Percentiles rank a stretch among this genome's conserved stretches.
phyloP scores from a whole-genome alignment of 2,888 invertebrate species.

The Drosophila recens region DNA sequence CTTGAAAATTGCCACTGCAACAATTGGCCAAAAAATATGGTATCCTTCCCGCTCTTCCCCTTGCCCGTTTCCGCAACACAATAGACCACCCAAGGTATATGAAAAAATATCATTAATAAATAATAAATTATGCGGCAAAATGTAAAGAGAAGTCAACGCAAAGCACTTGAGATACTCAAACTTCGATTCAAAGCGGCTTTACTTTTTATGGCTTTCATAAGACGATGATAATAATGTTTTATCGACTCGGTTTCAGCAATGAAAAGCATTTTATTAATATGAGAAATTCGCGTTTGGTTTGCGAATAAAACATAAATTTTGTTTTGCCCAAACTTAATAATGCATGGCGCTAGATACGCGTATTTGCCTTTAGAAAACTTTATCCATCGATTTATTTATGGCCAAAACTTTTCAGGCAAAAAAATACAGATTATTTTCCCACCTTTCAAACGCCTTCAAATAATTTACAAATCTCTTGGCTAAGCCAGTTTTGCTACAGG shows the following conservation, averaged over 20 bases:
- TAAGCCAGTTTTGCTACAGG: slow-evolving; percentile 13
- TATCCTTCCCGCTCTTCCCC: not conserved
- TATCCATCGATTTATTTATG: slow-evolving; percentile 50
- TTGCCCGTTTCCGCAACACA: not conserved
- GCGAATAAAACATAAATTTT: slow-evolving; percentile 40
- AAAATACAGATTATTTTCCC: slow-evolving; percentile 10
- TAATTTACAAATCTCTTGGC: slow-evolving; percentile 28
- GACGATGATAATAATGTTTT: slow-evolving; percentile 57
- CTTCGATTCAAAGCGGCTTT: slow-evolving; percentile 33
- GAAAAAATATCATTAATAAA: slow-evolving; percentile 67
- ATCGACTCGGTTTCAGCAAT: slow-evolving; percentile 34
- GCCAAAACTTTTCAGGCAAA: slow-evolving; percentile 26
- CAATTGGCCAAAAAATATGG: slow-evolving; percentile 35
- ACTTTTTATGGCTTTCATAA: slow-evolving; percentile 57
- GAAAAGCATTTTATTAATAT: slow-evolving; percentile 50
- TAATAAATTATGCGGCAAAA: slow-evolving; percentile 72
- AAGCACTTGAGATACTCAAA: slow-evolving; percentile 35
- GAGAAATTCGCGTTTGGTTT: slow-evolving; percentile 28
- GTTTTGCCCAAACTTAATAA: slow-evolving; percentile 64
- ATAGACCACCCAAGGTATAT: slow-evolving; percentile 28
- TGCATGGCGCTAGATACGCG: slow-evolving; percentile 26
- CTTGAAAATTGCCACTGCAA: slow-evolving; percentile 44
- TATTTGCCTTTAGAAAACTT: slow-evolving; percentile 20
- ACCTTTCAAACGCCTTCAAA: slow-evolving; percentile 20
- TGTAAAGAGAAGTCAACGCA: slow-evolving; percentile 21